A percentile compares a stretch with the other conserved stretches of the same genome.
These are phyloP conservation scores for Sparus aurata DNA, from an alignment of 2,797 vertebrate species.

Conservation along the genomic window DNA sequence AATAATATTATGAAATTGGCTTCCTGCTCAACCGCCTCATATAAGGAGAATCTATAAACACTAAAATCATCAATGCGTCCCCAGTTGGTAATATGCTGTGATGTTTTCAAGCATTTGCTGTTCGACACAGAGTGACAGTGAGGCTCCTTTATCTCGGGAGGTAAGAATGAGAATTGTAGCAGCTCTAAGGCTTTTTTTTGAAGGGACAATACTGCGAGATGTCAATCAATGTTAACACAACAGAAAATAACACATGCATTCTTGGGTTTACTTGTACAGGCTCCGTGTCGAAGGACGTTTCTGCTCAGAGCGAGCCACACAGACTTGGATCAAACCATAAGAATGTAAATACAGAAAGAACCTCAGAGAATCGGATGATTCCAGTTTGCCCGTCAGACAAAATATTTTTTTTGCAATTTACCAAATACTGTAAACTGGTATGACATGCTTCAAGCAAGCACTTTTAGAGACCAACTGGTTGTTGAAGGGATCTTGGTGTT, in stretches of 20 bases:
- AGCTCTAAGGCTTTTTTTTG: neutral
- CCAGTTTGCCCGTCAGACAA: neutral
- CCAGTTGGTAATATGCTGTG: neutral
- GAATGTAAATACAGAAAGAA: neutral
- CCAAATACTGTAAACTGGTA: neutral
- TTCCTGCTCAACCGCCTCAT: neutral
- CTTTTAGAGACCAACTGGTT: neutral
- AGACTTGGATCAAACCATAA: neutral
- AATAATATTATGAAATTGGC: neutral
- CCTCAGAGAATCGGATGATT: neutral
- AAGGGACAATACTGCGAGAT: neutral
- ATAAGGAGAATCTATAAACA: neutral
- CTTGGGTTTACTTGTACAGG: neutral
- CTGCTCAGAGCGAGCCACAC: neutral
- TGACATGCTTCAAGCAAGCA: neutral
- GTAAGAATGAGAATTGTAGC: neutral
- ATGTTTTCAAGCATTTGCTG: conserved; percentile 7
- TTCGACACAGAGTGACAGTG: neutral
- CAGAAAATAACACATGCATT: neutral
- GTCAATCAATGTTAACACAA: neutral
- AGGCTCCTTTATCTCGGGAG: neutral
- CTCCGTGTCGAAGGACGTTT: neutral
- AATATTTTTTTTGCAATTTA: neutral
- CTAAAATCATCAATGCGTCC: conserved; percentile 5
- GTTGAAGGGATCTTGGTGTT: neutral